Conservation (phyloP, 2,888 invertebrate genomes). For the Pterostichus madidus region DNA sequence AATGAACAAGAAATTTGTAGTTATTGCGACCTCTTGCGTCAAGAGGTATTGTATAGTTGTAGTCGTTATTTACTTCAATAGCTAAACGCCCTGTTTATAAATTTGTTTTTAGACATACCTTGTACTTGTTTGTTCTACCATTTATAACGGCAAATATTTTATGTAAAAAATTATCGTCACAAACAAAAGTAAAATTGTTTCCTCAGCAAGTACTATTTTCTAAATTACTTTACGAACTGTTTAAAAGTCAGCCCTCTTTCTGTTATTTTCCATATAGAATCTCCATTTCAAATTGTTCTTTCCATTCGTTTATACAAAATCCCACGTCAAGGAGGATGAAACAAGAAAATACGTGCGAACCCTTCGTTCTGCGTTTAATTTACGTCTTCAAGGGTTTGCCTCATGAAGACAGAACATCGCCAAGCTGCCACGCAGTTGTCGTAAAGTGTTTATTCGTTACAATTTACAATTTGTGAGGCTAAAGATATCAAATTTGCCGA, state of each 20-base stretch:
- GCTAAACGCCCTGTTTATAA: too few species aligned
- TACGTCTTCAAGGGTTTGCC: background rate
- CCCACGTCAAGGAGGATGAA: conserved; percentile 1
- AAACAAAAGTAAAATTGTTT: conserved; percentile 2
- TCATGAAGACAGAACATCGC: conserved; percentile 18
- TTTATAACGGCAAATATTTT: background rate
- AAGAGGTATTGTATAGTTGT: too few species aligned
- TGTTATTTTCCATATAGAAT: conserved; percentile 33
- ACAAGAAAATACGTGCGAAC: conserved; percentile 16
- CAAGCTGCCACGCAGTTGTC: conserved; percentile 9
- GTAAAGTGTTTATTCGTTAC: conserved; percentile 27
- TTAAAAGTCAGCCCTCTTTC: conserved; percentile 28
- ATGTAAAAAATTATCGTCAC: background rate
- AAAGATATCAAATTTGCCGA: conserved; percentile 15
- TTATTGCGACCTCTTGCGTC: too few species aligned
- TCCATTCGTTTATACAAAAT: conserved; percentile 26
- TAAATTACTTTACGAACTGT: conserved; percentile 25
- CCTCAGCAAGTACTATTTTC: background rate
- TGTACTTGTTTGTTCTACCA: background rate
- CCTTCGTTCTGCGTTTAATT: conserved; percentile 31
- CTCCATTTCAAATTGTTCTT: conserved; percentile 39
- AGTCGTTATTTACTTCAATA: too few species aligned
- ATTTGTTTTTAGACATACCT: too few species aligned
- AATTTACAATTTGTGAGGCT: conserved; percentile 37
- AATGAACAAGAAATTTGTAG: too few species aligned